Conservation (phyloP, 2,888 invertebrate species). For the Artemia sinica region DNA sequence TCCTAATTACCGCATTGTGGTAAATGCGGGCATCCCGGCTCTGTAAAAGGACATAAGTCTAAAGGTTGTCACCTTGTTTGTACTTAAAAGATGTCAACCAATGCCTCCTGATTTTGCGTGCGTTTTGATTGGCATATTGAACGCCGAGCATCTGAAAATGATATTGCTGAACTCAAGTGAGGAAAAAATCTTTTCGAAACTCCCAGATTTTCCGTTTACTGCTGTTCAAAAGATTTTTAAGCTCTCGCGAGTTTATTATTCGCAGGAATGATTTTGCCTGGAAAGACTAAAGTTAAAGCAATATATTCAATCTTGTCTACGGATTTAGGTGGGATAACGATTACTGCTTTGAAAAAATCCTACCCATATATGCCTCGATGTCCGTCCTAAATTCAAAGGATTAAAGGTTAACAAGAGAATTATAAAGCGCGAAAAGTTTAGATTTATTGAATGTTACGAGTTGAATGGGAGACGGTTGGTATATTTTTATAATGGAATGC, state of each 20-base stretch:
- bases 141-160: constrained; percentile 31
- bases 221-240: constrained; percentile 49
- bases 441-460: not conserved
- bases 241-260: constrained; percentile 27
- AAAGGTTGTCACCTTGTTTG: constrained; percentile 48
- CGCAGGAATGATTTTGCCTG: not conserved
- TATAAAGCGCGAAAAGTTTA: not conserved
- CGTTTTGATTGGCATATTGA: constrained; percentile 20
- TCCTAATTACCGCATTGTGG: constrained; percentile 35
- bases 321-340: constrained; percentile 53
- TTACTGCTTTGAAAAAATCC: constrained; percentile 56
- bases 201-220: constrained; percentile 49
- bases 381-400: constrained; percentile 39
- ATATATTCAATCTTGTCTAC: constrained; percentile 43
- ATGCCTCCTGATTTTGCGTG: constrained; percentile 18
- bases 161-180: constrained; percentile 45
- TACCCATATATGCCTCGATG: constrained; percentile 57
- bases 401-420: constrained; percentile 19
- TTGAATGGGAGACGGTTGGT: constrained; percentile 2
- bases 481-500: not conserved
- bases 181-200: constrained; percentile 47
- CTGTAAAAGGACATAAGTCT: constrained; percentile 41
- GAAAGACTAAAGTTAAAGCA: constrained; percentile 18
- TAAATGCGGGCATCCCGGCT: constrained; percentile 53
- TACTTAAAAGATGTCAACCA: constrained; percentile 41